A percentile compares a stretch with the other conserved stretches of the same genome.
These are phyloP conservation scores for Alcis repandata DNA, from an alignment of 2,888 invertebrate species.

Conservation along the genomic window DNA sequence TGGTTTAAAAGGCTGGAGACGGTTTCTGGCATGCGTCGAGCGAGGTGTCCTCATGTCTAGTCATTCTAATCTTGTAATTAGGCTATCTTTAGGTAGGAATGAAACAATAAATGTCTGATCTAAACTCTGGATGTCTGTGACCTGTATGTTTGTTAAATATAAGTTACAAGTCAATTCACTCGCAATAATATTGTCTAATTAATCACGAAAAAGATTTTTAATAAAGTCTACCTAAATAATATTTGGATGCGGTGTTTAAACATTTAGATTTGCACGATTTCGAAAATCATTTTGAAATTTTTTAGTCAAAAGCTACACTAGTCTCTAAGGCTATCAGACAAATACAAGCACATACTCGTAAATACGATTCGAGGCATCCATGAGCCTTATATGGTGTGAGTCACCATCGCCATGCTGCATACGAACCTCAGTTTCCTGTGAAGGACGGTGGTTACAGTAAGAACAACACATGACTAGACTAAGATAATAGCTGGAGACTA, in stretches of 20 bases:
- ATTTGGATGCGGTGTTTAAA: not conserved
- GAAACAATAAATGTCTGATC: no score
- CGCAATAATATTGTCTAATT: no score
- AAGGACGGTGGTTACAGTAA: conserved; percentile 27
- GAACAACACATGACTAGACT: conserved; percentile 13
- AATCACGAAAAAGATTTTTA: no score
- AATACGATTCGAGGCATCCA: not conserved
- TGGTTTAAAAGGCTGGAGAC: not conserved
- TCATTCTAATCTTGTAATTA: no score
- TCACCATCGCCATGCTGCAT: conserved; percentile 29
- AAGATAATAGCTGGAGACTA: not conserved
- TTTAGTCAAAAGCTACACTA: no score
- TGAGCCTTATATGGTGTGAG: conserved; percentile 8
- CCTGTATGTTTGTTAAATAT: no score
- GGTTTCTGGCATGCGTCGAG: not conserved
- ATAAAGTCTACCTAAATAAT: no score
- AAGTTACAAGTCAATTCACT: no score
- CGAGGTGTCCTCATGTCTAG: not conserved
- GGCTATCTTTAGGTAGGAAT: no score
- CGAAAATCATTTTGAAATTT: no score
- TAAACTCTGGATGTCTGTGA: no score
- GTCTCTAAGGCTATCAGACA: not conserved
- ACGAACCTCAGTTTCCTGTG: conserved; percentile 27
- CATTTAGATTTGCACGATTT: not conserved
- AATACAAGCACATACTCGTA: not conserved